phyloP scores from a whole-genome alignment of 2,113 vertebrate genomes.

The Ursus arctos region DNA sequence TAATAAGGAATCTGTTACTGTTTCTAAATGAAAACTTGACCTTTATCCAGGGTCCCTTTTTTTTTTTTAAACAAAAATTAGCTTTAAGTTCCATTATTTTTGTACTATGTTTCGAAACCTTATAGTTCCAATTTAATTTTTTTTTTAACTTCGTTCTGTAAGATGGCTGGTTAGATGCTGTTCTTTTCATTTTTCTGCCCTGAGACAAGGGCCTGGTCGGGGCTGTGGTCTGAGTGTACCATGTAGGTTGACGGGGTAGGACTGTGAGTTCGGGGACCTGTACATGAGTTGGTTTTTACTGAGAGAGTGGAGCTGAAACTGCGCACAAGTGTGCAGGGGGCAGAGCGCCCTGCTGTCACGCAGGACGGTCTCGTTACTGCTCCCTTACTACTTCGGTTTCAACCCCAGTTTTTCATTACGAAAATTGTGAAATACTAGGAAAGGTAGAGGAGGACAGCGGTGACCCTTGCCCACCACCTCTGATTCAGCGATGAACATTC shows the following conservation, averaged over 20 bases:
- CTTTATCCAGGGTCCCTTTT: background rate
- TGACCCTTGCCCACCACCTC: background rate
- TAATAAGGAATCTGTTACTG: background rate
- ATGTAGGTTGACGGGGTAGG: background rate
- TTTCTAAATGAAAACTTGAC: conserved; percentile 41
- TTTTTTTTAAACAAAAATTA: conserved; percentile 11
- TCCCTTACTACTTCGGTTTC: background rate
- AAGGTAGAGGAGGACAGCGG: background rate
- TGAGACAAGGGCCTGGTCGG: background rate
- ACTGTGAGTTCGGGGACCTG: background rate
- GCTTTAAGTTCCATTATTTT: conserved; percentile 1
- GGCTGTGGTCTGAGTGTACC: background rate
- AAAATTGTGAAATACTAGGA: background rate
- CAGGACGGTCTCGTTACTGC: background rate
- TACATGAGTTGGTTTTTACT: background rate
- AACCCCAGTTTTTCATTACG: background rate
- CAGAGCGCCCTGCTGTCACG: background rate
- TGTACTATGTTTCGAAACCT: background rate
- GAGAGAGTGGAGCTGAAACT: background rate
- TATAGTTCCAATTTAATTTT: background rate
- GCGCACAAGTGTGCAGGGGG: background rate
- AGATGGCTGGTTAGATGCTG: background rate
- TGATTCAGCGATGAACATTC: background rate
- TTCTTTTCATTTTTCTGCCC: background rate
- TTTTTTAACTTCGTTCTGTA: background rate